Percentiles rank a stretch among this genome's conserved stretches.
These are phyloP conservation scores for Regulus satrapa DNA, from an alignment of 2,113 vertebrate genomes.

Conservation along the genomic window DNA sequence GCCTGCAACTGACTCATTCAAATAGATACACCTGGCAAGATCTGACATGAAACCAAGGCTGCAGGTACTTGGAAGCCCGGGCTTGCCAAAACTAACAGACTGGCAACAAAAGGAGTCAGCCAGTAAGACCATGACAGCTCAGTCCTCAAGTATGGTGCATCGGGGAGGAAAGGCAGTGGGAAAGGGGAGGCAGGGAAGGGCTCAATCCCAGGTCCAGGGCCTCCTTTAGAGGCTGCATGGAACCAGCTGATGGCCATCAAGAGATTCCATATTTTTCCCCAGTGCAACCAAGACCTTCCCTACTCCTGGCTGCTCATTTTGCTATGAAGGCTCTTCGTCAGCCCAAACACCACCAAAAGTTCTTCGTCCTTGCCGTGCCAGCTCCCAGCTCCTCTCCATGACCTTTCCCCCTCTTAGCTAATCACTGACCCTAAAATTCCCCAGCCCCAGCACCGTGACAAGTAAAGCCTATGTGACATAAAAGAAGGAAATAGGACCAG, in stretches of 20 bases:
- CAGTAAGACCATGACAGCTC: background rate
- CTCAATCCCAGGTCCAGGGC: background rate
- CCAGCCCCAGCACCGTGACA: background rate
- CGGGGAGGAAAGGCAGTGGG: background rate
- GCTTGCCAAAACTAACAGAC: slow-evolving; percentile 34
- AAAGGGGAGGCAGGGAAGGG: background rate
- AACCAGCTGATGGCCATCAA: background rate
- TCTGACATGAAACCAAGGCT: slow-evolving; percentile 13
- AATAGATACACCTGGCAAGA: slow-evolving; percentile 45
- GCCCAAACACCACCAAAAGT: fast-evolving
- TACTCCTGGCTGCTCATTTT: background rate
- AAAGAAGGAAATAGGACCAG: background rate
- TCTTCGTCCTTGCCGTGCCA: fast-evolving
- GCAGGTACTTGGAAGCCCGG: background rate
- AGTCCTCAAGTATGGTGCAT: background rate
- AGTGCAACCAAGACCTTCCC: background rate
- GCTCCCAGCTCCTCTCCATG: background rate
- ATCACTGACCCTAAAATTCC: background rate
- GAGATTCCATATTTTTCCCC: background rate
- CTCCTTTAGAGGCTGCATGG: background rate
- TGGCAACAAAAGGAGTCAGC: background rate
- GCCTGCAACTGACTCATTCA: slow-evolving; percentile 35
- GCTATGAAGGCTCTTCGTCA: fast-evolving
- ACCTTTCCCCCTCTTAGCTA: background rate
- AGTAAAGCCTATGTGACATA: background rate